Evolutionary conservation across 2,888 invertebrate species (phyloP), one percentile per base, ranked within the genome.

Genomic region (Dione juno): DNA sequence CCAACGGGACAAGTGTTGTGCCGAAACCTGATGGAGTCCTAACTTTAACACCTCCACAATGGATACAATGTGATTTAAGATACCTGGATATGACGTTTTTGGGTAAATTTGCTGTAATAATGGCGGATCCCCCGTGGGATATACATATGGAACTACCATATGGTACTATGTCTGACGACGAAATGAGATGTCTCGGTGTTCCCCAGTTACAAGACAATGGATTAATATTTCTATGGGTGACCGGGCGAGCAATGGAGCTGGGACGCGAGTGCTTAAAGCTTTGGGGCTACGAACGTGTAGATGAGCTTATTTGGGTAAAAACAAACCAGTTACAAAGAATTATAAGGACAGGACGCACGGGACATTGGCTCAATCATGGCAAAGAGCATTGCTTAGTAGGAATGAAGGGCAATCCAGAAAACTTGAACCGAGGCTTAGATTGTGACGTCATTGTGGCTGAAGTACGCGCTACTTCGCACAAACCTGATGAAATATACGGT

Each of bases 51-150:
- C 97, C 97, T 0, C 96, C 98, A 0, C 98, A 99, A 84, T 99
- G 99, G 99, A 97, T 99, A 70, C 99, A 99, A 84, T 99, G 99
- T 84, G 99, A 99, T 88, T 93, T 99, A 66, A 94, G 99, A 76
- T 97, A 95, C 82, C 94, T 98, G 66, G 98, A 98, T 82, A 98
- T 98, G 97, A 96, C 97, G 0, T 96, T 97, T 66, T 92, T 98
- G 83, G 98, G 97, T n/a, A 99, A 99, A 92, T 99, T 99, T 92
- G 97, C 99, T 0, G 99, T 99, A 3, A 98, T 99, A 77, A 99
- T 99, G 99, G 99, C 99, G 43, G 98, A 99, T 88, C 99, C 99
- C 0, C 99, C 99, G 0, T 99, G 99, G 99, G 99, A 99, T 84
- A 99, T 99, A 77, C 99, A 99, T 87, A 99, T 99, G 99, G 99